Percentiles rank a stretch among this genome's conserved stretches.
Evolutionary conservation across 2,797 vertebrate genomes (phyloP).

Genomic region (Enteromius unitaeniatus): DNA sequence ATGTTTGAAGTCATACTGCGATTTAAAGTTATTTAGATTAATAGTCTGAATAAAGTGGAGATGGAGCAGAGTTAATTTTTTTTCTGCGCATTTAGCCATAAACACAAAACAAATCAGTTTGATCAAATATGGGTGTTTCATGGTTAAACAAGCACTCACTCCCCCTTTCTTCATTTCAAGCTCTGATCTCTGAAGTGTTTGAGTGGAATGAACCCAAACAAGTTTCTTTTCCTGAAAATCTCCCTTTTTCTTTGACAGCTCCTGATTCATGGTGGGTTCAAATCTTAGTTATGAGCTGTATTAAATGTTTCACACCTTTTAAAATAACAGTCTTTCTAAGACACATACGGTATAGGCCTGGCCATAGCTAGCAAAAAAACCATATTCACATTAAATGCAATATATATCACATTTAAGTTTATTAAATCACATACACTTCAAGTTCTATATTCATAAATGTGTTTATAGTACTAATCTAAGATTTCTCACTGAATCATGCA

Average conservation of each 20-base stretch:
- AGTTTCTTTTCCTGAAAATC: conserved; percentile 13
- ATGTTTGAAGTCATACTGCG: no score
- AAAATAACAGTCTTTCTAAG: background rate
- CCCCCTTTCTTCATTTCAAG: background rate
- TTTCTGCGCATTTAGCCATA: background rate
- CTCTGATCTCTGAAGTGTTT: conserved; percentile 1
- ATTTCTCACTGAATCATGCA: background rate
- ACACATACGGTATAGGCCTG: background rate
- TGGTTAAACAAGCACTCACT: background rate
- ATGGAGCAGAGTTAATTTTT: background rate
- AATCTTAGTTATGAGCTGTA: background rate
- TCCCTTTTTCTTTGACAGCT: background rate
- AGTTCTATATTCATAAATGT: no score
- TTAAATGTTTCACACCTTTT: conserved; percentile 1
- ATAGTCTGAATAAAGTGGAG: background rate
- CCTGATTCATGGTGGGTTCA: conserved; percentile 4
- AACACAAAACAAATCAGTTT: background rate
- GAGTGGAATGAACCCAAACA: conserved; percentile 24
- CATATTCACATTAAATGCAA: background rate
- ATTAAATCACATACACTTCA: background rate
- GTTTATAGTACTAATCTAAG: background rate
- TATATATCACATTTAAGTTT: background rate
- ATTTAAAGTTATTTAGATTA: no score
- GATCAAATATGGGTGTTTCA: background rate
- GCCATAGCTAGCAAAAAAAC: background rate